A percentile compares a stretch with the other conserved stretches of the same genome.
phyloP scores from a whole-genome alignment of 2,113 vertebrate genomes.

The Stigmatopora nigra region DNA sequence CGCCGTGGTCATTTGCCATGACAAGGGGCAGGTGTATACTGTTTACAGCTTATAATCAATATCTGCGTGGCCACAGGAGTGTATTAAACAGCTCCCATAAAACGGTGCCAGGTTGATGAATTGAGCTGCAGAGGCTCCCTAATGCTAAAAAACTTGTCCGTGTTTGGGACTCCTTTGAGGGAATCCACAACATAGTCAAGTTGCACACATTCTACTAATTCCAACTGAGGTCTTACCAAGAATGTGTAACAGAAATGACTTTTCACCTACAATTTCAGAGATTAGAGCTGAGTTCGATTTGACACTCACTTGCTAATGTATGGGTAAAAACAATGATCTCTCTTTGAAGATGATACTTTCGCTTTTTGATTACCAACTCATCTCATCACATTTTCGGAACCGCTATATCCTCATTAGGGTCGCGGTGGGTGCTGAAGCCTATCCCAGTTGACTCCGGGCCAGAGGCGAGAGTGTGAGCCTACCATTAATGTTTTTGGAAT shows the following conservation, averaged over 20 bases:
- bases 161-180: conserved; percentile 37
- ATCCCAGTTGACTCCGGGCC: too few species aligned
- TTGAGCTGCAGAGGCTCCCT: conserved; percentile 30
- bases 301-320: neutral
- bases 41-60: conserved; percentile 49
- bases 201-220: conserved; percentile 23
- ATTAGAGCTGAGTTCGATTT: conserved; percentile 1
- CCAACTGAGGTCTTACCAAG: conserved; percentile 14
- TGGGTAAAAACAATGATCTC: neutral
- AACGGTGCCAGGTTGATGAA: conserved; percentile 46
- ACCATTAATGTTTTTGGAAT: too few species aligned
- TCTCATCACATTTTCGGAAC: neutral
- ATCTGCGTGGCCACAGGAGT: conserved; percentile 35
- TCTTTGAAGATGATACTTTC: neutral
- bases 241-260: conserved; percentile 23
- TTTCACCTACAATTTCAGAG: neutral
- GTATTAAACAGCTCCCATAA: conserved; percentile 47
- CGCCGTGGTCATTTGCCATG: neutral
- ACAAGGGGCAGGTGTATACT: neutral
- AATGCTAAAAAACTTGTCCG: conserved; percentile 30
- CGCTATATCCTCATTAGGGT: too few species aligned
- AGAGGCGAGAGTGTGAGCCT: too few species aligned
- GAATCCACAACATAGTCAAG: conserved; percentile 17
- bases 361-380: neutral
- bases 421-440: too few species aligned